Evolutionary conservation across 2,797 vertebrate genomes (phyloP).

Genomic region (Argya squamiceps): DNA sequence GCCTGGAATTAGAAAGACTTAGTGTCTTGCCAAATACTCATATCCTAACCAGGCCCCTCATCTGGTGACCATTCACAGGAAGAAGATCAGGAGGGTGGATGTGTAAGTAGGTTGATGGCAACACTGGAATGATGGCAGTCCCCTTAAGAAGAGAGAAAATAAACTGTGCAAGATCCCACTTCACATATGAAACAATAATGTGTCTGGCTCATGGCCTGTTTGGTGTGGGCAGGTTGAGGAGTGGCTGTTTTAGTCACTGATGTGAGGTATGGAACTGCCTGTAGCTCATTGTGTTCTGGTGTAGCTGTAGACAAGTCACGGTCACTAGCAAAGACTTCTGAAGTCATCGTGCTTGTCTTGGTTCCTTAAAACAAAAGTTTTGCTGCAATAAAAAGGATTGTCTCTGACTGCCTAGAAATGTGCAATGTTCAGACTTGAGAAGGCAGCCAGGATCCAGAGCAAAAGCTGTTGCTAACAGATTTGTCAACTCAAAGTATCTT

Average conservation of each 20-base stretch:
- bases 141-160: neutral
- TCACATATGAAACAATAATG: neutral
- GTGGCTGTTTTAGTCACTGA: neutral
- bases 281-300: neutral
- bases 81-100: neutral
- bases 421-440: neutral
- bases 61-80: rapidly evolving
- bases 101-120: neutral
- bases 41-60: rapidly evolving
- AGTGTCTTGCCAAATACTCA: rapidly evolving
- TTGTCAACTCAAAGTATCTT: neutral
- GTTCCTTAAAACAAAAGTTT: neutral
- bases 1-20: neutral
- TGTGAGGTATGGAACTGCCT: neutral
- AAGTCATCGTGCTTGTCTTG: neutral
- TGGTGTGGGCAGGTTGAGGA: neutral
- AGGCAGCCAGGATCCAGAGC: neutral
- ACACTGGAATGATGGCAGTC: neutral
- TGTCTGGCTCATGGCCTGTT: neutral
- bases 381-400: neutral
- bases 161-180: neutral
- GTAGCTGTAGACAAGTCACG: neutral
- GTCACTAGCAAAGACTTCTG: neutral
- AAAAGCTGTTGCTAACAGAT: neutral
- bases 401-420: rapidly evolving